Evolutionary conservation across 1,140 invertebrate genomes (phyloP), one percentile per base, ranked within the genome.

Genomic region (Caerostris extrusa): DNA sequence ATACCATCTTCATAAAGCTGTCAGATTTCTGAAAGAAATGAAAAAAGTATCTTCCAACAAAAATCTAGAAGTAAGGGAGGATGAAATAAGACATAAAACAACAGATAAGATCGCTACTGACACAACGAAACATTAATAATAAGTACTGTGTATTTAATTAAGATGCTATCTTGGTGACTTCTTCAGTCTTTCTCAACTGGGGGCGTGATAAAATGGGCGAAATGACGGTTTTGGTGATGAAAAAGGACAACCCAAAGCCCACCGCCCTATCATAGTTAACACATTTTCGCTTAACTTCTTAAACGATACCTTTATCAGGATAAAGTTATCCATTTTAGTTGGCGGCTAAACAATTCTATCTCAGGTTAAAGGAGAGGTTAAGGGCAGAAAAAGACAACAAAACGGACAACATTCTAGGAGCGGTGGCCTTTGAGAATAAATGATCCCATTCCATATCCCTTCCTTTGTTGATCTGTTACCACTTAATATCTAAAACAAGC

Each of bases 51-150:
- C 12, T 8, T 50, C 71, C 19, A 50, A 77, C 3, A 50, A 7
- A 83, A n/a, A n/a, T 57, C 82, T 61, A 50, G 34, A 7, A 83
- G 7, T n/a, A n/a, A n/a, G 5, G 55, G 57, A 58, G 58, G 85
- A 50, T 87, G 50, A 64, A 87, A 17, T 19, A 71, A 90, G 88
- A 90, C 55, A 58, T 71, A 90, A 34, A 34, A 90, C n/a, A 71
- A 90, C 14, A 5, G 53, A 90, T 90, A 90, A 56, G 53, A 77
- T 90, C 88, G 34, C n/a, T n/a, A n/a, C 67, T 82, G 89, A 82
- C 56, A 91, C 55, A 81, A 90, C n/a, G 14, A 82, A 14, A 53
- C 89, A 82, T 91, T 61, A 91, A 91, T 91, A 82, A 91, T 64
- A 91, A 53, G n/a, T 50, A 61, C 6, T 5, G 71, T 19, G 86